Percentiles rank a stretch among this genome's conserved stretches.
These are phyloP conservation scores for Malurus cyaneus DNA, from an alignment of 2,113 vertebrate genomes.

Conservation along the genomic window DNA sequence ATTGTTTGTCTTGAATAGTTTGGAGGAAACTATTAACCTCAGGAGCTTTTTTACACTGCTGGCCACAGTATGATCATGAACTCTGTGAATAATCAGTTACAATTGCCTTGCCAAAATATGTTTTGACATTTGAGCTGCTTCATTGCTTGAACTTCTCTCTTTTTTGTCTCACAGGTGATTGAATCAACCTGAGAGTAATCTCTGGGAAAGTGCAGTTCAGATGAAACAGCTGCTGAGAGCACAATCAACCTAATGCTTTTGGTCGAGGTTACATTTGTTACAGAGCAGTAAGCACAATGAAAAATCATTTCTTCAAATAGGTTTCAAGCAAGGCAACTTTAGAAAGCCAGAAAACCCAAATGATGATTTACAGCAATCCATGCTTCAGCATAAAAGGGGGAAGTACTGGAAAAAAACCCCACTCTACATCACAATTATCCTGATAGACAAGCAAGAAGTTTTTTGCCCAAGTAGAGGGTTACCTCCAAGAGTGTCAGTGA, in stretches of 20 bases:
- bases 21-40: background rate
- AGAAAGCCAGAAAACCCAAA: background rate
- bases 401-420: background rate
- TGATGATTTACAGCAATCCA: background rate
- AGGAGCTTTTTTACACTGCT: background rate
- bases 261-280: background rate
- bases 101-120: background rate
- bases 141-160: background rate
- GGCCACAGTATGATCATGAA: background rate
- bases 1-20: background rate
- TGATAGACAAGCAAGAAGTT: background rate
- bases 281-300: background rate
- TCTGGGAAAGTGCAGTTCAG: background rate
- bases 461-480: background rate
- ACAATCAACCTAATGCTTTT: background rate
- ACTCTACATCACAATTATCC: background rate
- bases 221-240: background rate
- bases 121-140: slow-evolving; percentile 11
- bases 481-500: background rate
- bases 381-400: background rate
- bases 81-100: background rate
- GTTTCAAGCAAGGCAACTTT: background rate
- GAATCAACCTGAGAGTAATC: background rate
- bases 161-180: background rate
- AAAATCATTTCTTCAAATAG: background rate